Base-by-base conservation (phyloP, 2,888 invertebrate species). In the Nemurella pictetii region DNA sequence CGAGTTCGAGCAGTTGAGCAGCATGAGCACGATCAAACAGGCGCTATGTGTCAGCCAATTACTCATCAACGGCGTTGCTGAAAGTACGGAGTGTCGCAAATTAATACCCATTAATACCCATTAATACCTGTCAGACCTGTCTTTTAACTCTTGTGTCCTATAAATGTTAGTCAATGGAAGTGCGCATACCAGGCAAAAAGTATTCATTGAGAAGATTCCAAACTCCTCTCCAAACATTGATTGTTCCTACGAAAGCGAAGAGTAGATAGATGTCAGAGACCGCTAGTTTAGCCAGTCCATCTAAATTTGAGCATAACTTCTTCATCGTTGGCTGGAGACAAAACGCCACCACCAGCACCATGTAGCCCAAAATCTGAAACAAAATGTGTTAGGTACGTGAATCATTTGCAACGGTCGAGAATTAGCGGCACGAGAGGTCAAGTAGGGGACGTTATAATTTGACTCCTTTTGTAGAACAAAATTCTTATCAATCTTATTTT, bases 191-290 rank as follows among this genome's bases (percentile, higher is more conserved):
- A 90, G 96, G 95, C 87, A 95, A 93, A 86, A 97, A 93, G 90
- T 95, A 96, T 72, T 95, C 91, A 90, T 97, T 96, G 29, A 96
- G 91, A 85, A 95, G 90, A 86, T 94, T 95, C 97, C 97, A 97
- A 85, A 97, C 93, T 20, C 96, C 97, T 80, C 97, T 92, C 97
- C 97, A 97, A 15, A 96, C 95, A 90, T 96, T 96, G 84, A 97
- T 95, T 0, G 96, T 96, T 20, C 96, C 96, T 86, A 95, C 89
- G 89, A 96, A 95, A 73, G 95, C 95, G 87, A 96, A 90, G 86
- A 96, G 91, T 86, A 96, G 93, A 91, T 96, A 96, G 15, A 94
- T 89, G 89, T 97, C 97, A 28, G 96, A 96, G 0, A 94, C 92
- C 55, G 95, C 89, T 29, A 97, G 91, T 86, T 96, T 92, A 12